Conservation (phyloP, 2,888 invertebrate genomes). For the Andricus quercusramuli region DNA sequence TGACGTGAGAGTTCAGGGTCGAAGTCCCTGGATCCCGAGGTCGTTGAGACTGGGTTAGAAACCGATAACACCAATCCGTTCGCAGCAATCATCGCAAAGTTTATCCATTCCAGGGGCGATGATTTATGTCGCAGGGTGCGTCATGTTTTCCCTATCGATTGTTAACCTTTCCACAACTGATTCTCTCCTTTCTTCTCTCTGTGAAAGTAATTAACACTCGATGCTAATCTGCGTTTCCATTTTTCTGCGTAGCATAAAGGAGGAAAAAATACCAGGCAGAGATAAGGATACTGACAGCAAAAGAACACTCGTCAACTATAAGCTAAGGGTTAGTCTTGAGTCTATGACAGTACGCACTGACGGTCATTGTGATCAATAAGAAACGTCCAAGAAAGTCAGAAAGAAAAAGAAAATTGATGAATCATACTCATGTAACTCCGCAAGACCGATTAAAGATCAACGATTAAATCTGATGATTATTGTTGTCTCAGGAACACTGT, state of each 20-base stretch:
- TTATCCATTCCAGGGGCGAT: constrained; percentile 51
- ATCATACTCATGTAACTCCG: not conserved
- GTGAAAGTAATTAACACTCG: constrained; percentile 38
- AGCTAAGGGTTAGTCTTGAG: not conserved
- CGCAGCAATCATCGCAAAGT: constrained; percentile 45
- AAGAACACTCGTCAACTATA: not conserved
- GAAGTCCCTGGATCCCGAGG: constrained; percentile 50
- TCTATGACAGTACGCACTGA: not conserved
- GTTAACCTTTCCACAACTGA: constrained; percentile 46
- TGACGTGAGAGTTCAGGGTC: constrained; percentile 55
- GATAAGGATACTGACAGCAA: constrained; percentile 8
- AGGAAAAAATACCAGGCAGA: not conserved
- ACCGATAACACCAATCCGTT: constrained; percentile 56
- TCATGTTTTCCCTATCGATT: constrained; percentile 54
- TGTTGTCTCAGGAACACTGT: not conserved
- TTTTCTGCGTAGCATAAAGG: not conserved
- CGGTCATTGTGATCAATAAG: not conserved
- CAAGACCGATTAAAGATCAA: not conserved
- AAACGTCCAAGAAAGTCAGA: not conserved
- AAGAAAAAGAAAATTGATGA: not conserved
- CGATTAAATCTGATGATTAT: not conserved
- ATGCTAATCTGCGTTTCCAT: constrained; percentile 21
- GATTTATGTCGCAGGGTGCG: constrained; percentile 51
- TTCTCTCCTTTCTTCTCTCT: constrained; percentile 44
- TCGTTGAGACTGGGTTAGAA: constrained; percentile 54